Evolutionary conservation across 2,113 vertebrate species (phyloP).

Genomic region (Myrmecophaga tridactyla): DNA sequence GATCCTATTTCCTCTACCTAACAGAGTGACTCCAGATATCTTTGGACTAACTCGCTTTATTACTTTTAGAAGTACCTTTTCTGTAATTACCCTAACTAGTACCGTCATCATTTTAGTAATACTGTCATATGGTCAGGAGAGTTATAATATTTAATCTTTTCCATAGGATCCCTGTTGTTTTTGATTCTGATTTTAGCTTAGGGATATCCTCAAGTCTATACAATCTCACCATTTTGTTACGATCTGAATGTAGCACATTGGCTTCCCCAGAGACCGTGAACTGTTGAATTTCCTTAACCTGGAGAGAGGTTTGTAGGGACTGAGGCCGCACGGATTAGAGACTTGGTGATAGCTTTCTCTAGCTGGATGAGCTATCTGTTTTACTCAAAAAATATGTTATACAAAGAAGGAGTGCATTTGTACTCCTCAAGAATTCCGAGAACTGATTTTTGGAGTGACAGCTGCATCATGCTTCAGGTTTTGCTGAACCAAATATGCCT

Average conservation of each 20-base stretch:
- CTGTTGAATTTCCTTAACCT: not conserved
- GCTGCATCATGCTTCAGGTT: not conserved
- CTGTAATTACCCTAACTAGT: not conserved
- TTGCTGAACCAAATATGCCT: conserved; percentile 31
- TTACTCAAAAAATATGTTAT: not conserved
- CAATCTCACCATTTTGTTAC: not conserved
- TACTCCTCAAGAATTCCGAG: not conserved
- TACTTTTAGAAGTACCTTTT: not conserved
- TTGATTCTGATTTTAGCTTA: not conserved
- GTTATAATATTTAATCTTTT: not conserved
- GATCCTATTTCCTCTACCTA: not conserved
- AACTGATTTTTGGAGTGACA: conserved; percentile 18
- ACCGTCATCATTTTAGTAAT: not conserved
- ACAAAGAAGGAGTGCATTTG: not conserved
- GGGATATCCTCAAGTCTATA: not conserved
- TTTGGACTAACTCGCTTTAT: not conserved
- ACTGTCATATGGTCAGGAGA: not conserved
- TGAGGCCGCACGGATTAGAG: not conserved
- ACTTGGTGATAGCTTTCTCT: not conserved
- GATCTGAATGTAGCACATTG: not conserved
- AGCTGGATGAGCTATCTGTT: not conserved
- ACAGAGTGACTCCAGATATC: not conserved
- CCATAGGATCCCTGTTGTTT: not conserved
- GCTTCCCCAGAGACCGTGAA: not conserved
- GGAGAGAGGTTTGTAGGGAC: not conserved